Evolutionary conservation across 1,140 invertebrate genomes (phyloP).

Genomic region (Cydia amplana): DNA sequence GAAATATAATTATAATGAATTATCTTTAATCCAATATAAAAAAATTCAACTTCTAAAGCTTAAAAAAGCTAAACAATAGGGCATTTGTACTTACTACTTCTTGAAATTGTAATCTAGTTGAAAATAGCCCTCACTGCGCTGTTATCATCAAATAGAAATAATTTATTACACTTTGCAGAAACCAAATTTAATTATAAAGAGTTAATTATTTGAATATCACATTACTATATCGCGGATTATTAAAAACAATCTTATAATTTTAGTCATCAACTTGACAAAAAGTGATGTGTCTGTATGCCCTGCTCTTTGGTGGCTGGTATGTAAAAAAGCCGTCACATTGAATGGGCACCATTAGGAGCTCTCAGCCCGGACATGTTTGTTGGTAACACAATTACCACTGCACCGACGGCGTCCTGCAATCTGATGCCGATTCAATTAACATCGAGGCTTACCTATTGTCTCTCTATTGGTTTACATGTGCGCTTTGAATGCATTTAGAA

Average conservation of each 20-base stretch:
- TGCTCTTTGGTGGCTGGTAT: slow-evolving; percentile 35
- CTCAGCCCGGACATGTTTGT: slow-evolving; percentile 60
- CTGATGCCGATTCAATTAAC: slow-evolving; percentile 72
- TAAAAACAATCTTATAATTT: not conserved
- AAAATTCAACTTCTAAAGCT: too few relatives aligned
- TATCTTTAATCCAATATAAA: too few relatives aligned
- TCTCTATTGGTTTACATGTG: not conserved
- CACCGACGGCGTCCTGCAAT: slow-evolving; percentile 59
- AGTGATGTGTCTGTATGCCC: not conserved
- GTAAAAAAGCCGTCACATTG: slow-evolving; percentile 49
- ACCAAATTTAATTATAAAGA: too few relatives aligned
- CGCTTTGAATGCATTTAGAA: not conserved
- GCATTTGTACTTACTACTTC: too few relatives aligned
- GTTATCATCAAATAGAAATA: too few relatives aligned
- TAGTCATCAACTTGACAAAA: not conserved
- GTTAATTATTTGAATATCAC: too few relatives aligned
- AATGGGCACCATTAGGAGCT: slow-evolving; percentile 52
- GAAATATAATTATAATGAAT: too few relatives aligned
- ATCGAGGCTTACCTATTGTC: slow-evolving; percentile 60
- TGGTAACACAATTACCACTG: slow-evolving; percentile 62
- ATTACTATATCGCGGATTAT: too few relatives aligned
- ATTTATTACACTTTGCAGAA: too few relatives aligned
- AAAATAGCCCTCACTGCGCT: too few relatives aligned
- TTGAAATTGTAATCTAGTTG: too few relatives aligned
- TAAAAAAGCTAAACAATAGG: too few relatives aligned